Percentiles rank a stretch among this genome's conserved stretches.
These are phyloP conservation scores for Ameiurus melas DNA, from an alignment of 2,113 vertebrate genomes.

Conservation along the genomic window DNA sequence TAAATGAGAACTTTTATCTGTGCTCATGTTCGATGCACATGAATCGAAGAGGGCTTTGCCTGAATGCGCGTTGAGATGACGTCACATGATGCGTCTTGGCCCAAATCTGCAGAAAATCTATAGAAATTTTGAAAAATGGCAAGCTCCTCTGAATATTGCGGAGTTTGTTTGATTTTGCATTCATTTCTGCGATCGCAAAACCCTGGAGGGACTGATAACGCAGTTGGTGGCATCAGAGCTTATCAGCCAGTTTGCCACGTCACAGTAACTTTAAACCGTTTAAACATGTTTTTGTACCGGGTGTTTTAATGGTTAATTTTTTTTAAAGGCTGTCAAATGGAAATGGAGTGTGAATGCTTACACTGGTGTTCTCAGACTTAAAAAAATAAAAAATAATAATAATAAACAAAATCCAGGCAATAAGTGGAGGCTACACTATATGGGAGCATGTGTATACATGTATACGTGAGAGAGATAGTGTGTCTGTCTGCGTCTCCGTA, in stretches of 20 bases:
- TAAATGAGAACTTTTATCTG: too few relatives aligned
- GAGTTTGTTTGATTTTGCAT: too few relatives aligned
- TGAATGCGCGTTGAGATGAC: background rate
- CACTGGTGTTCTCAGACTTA: background rate
- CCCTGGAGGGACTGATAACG: too few relatives aligned
- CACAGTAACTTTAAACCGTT: background rate
- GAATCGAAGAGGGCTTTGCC: too few relatives aligned
- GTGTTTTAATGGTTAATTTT: background rate
- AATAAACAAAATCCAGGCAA: background rate
- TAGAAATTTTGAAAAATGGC: too few relatives aligned
- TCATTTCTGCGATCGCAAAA: too few relatives aligned
- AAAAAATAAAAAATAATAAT: background rate
- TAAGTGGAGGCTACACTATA: background rate
- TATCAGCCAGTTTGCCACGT: too few relatives aligned
- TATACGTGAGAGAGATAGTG: slow-evolving; percentile 21
- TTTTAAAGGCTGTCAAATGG: background rate
- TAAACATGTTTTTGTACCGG: background rate
- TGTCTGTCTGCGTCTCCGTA: background rate
- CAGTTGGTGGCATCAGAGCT: background rate
- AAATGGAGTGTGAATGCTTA: background rate
- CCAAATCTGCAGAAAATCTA: too few relatives aligned
- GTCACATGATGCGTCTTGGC: too few relatives aligned
- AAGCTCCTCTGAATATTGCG: too few relatives aligned
- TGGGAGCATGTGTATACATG: background rate
- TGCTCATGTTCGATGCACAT: too few relatives aligned